Base-by-base conservation (phyloP, 1,140 invertebrate genomes). In the Camponotus vicinus region DNA sequence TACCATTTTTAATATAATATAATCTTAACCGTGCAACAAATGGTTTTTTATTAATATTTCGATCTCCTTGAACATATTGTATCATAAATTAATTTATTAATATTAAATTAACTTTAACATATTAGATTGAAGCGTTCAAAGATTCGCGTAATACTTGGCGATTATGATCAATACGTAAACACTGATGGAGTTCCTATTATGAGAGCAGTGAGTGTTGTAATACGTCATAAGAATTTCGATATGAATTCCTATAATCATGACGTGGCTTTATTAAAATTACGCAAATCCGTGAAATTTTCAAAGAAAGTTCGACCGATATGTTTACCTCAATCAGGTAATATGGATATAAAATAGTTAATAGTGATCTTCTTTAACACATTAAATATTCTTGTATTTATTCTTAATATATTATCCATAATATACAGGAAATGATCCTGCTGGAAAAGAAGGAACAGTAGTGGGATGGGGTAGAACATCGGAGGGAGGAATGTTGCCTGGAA, bases 221-320 rank as follows among this genome's bases (percentile, higher is more conserved):
- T 98, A 88, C 96, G 97, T 82, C 98, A 98, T 91, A 96, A 97
- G 55, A 97, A 97, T 93, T 98, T 98, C 92, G 97, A 98, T 92
- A 96, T 97, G 6, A 97, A 97, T 89, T 97, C 97, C 0, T 98
- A 98, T 92, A 98, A 98, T 93, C 98, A 98, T 91, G 98, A 98
- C 92, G 97, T 98, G 69, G 98, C 98, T 0, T 93, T 98, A 37
- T 94, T 98, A 5, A 97, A 96, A 92, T 93, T 98, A 55, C 93
- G 97, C 21, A 97, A 97, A 92, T 96, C 97, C 0, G 97, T 98
- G 1, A 95, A 95, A 40, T 98, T 98, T 92, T 97, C 97, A 0
- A 98, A 98, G 94, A 97, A 96, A 71, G 97, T 98, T 85, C 96
- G 96, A 86, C 98, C 98, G 0, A 96, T 98, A 13, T 98, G 98